phyloP scores from a whole-genome alignment of 2,113 vertebrate species.

The Todiramphus saurophagus region DNA sequence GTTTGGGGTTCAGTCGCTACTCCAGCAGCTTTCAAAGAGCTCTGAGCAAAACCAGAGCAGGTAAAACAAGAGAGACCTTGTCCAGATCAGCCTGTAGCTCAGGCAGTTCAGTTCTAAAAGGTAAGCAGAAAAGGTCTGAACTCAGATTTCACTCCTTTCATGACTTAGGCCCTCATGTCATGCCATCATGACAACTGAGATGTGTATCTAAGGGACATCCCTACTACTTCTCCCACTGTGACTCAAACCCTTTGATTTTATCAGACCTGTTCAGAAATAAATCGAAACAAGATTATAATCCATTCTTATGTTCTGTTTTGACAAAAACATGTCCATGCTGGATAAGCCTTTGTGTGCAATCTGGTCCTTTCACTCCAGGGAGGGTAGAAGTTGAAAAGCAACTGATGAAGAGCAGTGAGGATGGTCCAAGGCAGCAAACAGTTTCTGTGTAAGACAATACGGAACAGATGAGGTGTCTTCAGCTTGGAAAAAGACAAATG shows the following conservation, averaged over 20 bases:
- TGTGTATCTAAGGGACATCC: background rate
- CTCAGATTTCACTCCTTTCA: background rate
- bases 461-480: background rate
- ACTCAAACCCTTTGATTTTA: background rate
- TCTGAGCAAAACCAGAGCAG: background rate
- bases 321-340: background rate
- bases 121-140: background rate
- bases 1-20: background rate
- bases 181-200: background rate
- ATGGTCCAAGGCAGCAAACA: background rate
- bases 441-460: background rate
- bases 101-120: background rate
- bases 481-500: constrained; percentile 3
- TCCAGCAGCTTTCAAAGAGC: background rate
- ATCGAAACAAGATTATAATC: background rate
- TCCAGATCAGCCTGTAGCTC: background rate
- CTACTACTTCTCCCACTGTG: background rate
- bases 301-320: background rate
- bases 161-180: background rate
- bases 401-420: background rate
- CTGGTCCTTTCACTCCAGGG: background rate
- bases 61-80: background rate
- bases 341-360: background rate
- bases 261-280: background rate
- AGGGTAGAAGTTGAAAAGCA: background rate